These are phyloP conservation scores for Patella ulyssiponensis DNA, from an alignment of 2,888 invertebrate genomes.

Conservation along the genomic window DNA sequence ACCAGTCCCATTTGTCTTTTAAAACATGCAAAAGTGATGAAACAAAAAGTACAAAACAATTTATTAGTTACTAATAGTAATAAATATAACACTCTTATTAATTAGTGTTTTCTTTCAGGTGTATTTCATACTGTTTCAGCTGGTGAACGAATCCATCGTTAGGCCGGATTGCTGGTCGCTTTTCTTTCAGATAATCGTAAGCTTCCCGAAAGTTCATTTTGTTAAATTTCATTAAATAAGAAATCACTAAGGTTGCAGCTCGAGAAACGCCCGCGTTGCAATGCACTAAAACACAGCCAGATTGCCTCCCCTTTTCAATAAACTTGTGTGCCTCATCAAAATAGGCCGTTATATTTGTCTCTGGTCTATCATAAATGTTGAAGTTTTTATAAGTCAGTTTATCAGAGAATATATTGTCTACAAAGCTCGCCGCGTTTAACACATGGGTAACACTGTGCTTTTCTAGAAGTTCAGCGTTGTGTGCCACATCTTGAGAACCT, in stretches of 20 bases:
- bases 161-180: constrained; percentile 82
- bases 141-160: constrained; percentile 86
- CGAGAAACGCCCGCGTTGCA: constrained; percentile 95
- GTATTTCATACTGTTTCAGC: constrained; percentile 73
- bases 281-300: constrained; percentile 82
- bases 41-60: too few species aligned
- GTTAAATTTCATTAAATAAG: constrained; percentile 80
- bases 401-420: constrained; percentile 67
- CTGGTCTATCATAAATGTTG: constrained; percentile 75
- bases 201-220: constrained; percentile 79
- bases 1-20: too few species aligned
- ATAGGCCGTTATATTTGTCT: constrained; percentile 58
- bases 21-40: too few species aligned
- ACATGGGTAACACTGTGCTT: constrained; percentile 80
- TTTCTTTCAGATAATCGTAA: constrained; percentile 79
- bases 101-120: constrained; percentile 18
- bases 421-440: constrained; percentile 79
- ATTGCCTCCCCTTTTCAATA: constrained; percentile 76
- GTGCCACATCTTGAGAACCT: constrained; percentile 91
- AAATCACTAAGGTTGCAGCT: constrained; percentile 84
- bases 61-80: too few species aligned
- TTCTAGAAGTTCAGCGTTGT: constrained; percentile 76
- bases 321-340: constrained; percentile 76
- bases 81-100: too few species aligned
- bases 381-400: constrained; percentile 77